A percentile compares a stretch with the other conserved stretches of the same genome.
Conservation (phyloP, 2,113 vertebrate genomes). For the Athene noctua region DNA sequence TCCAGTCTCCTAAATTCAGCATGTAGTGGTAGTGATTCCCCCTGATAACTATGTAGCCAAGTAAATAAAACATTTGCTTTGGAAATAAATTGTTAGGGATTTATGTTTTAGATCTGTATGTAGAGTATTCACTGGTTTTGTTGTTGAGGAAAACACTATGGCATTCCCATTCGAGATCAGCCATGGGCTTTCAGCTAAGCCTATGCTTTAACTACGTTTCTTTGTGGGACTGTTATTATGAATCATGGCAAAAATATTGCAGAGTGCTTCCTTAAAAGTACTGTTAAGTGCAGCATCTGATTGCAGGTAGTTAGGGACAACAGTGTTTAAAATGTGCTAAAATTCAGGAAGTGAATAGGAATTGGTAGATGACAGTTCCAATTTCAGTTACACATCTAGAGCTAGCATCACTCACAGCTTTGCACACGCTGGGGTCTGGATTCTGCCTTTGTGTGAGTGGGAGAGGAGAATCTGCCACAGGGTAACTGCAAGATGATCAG, state of each 20-base stretch:
- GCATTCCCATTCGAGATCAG: neutral
- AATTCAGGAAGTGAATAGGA: neutral
- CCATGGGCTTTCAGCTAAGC: neutral
- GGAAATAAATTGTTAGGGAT: neutral
- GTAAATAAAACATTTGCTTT: neutral
- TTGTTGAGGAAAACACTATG: neutral
- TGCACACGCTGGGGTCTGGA: fast-evolving
- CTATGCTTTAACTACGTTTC: neutral
- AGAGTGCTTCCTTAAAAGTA: neutral
- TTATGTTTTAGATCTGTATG: neutral
- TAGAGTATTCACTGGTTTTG: neutral
- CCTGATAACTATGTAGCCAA: neutral
- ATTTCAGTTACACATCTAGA: neutral
- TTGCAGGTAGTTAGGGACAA: neutral
- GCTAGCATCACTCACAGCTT: neutral
- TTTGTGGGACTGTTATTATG: neutral
- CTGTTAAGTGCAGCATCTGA: neutral
- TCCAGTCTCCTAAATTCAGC: neutral
- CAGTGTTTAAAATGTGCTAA: neutral
- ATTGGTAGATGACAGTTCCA: neutral
- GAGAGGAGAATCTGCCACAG: neutral
- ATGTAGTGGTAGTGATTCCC: neutral
- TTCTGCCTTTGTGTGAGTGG: neutral
- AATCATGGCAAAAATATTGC: neutral
- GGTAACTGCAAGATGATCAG: neutral